Conservation (phyloP, 1,140 invertebrate genomes). For the Choristoneura fumiferana region DNA sequence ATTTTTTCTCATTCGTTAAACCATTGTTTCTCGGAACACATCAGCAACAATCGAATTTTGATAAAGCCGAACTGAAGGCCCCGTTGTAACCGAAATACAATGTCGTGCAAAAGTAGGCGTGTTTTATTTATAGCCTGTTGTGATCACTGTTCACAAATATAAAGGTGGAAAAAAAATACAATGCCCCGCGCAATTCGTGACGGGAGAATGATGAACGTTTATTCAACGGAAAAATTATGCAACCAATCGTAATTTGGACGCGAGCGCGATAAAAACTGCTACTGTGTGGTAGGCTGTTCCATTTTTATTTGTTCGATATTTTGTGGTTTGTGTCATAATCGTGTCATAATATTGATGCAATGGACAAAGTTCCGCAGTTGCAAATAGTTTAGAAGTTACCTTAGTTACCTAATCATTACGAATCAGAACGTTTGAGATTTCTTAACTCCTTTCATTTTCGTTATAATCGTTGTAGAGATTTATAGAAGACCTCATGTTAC, state of each 20-base stretch:
- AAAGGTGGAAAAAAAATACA: constrained; percentile 46
- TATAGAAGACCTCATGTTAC: too few relatives aligned
- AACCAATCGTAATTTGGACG: constrained; percentile 15
- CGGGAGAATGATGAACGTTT: constrained; percentile 31
- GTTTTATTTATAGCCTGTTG: constrained; percentile 60
- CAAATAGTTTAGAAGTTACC: too few relatives aligned
- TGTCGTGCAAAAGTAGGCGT: constrained; percentile 48
- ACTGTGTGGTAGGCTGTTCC: not conserved
- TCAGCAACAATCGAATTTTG: constrained; percentile 19
- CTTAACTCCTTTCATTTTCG: too few relatives aligned
- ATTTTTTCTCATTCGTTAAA: not conserved
- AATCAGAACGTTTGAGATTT: too few relatives aligned
- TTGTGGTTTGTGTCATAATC: not conserved
- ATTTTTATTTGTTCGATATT: constrained; percentile 9
- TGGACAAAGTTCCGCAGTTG: too few relatives aligned
- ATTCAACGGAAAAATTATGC: constrained; percentile 19
- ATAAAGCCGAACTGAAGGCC: constrained; percentile 27
- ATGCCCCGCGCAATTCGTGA: constrained; percentile 32
- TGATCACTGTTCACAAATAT: constrained; percentile 52
- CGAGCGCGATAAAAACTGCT: constrained; percentile 14
- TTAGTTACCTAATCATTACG: too few relatives aligned
- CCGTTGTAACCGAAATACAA: constrained; percentile 22
- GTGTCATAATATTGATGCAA: constrained; percentile 11
- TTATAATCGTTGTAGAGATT: too few relatives aligned
- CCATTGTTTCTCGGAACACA: constrained; percentile 2